Base-by-base conservation (phyloP, 2,888 invertebrate species). In the Tipula confusa region DNA sequence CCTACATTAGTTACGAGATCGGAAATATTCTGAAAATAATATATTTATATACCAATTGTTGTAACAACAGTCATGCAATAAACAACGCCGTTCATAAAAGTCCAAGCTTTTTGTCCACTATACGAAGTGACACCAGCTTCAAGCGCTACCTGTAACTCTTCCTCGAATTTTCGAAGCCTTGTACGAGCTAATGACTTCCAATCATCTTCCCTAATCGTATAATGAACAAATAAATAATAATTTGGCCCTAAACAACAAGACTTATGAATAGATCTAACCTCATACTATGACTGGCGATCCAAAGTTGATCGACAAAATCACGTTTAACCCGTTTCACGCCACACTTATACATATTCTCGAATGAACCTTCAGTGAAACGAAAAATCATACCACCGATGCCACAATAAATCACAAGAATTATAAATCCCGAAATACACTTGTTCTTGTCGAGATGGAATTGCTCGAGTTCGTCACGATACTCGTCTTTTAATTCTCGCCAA, bases 41-140 rank as follows among this genome's bases (percentile, higher is more conserved):
- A n/a, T n/a, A n/a, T n/a, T n/a, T n/a, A n/a, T 83, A 93, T 93
- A 96, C 97, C 97, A 90, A 97, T 96, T 82, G 96, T 97, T 83
- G 97, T 95, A 87, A 97, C 92, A 87, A 97, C 93, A 86, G 96
- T 96, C 90, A 97, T 91, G 88, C 95, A 95, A 90, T 95, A 97
- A 84, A 96, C 93, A 86, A 97, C 93, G 24, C 95, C 94, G 88
- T 97, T 97, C 88, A 96, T 91, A 88, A 97, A 97, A 87, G 94
- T 96, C 96, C 97, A 97, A 24, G 95, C 94, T 87, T 93, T 93
- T 87, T 95, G 94, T 1, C 96, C 96, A 85, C 96, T 95, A 88
- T 95, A 96, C 0, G 95, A 93, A 29, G 94, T 95, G 84, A 97
- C 92, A 0, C 96, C 97, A 28, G 95, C 94, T 87, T 96, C 96